phyloP scores from a whole-genome alignment of 2,113 vertebrate genomes.

The Rallus limicola region DNA sequence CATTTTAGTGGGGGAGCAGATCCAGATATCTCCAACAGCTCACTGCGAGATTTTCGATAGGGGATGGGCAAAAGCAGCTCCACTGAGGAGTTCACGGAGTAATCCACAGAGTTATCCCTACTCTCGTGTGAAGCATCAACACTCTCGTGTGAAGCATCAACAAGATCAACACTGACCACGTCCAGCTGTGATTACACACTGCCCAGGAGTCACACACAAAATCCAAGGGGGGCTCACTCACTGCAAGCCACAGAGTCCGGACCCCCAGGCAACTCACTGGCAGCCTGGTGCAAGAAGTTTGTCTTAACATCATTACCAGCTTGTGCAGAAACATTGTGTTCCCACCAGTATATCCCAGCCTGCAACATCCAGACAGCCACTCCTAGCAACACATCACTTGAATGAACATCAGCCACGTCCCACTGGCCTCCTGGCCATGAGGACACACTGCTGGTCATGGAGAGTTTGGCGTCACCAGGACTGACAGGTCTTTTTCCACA shows the following conservation, averaged over 20 bases:
- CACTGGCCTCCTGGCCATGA: too few species aligned
- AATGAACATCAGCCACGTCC: fast-evolving
- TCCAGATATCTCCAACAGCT: too few species aligned
- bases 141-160: too few species aligned
- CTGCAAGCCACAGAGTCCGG: not conserved
- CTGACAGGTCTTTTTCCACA: too few species aligned
- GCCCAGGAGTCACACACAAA: not conserved
- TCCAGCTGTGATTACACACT: not conserved
- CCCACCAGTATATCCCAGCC: not conserved
- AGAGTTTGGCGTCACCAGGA: too few species aligned
- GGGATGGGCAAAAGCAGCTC: too few species aligned
- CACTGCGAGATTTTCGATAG: too few species aligned
- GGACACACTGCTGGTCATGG: too few species aligned
- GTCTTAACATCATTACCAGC: not conserved
- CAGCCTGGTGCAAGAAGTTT: not conserved
- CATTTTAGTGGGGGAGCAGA: too few species aligned
- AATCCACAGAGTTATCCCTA: too few species aligned
- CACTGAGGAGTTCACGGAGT: too few species aligned
- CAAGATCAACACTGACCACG: not conserved
- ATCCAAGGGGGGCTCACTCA: not conserved
- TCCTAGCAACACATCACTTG: not conserved
- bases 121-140: too few species aligned
- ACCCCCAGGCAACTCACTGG: not conserved
- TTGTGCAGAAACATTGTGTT: fast-evolving
- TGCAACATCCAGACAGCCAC: not conserved